phyloP scores from a whole-genome alignment of 2,888 invertebrate species.

The Drosophila prolongata region DNA sequence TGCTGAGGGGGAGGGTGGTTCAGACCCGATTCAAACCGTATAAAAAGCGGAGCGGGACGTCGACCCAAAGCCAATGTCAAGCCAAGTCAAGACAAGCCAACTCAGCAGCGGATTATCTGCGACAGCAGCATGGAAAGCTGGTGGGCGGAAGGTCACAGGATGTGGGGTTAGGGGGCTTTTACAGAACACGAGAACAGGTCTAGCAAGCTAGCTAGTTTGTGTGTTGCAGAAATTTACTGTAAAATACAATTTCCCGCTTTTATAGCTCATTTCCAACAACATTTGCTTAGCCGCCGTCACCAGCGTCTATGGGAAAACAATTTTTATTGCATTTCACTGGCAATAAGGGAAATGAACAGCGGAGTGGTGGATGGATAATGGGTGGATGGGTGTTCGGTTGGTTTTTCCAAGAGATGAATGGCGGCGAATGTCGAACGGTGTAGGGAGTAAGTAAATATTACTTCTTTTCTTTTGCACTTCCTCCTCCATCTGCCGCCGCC shows the following conservation, averaged over 20 bases:
- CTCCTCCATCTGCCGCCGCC: slow-evolving; percentile 18
- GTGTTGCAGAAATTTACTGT: slow-evolving; percentile 73
- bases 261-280: slow-evolving; percentile 80
- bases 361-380: slow-evolving; percentile 5
- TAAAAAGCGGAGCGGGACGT: slow-evolving; percentile 25
- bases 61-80: slow-evolving; percentile 79
- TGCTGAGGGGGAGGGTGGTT: background rate
- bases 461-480: slow-evolving; percentile 46
- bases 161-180: background rate
- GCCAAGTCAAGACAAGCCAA: slow-evolving; percentile 80
- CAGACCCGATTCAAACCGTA: slow-evolving; percentile 11
- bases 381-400: background rate
- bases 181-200: slow-evolving; percentile 37
- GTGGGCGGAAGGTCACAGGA: slow-evolving; percentile 5
- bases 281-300: slow-evolving; percentile 69
- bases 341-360: slow-evolving; percentile 69
- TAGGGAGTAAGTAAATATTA: slow-evolving; percentile 73
- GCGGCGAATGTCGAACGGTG: slow-evolving; percentile 31
- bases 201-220: slow-evolving; percentile 76
- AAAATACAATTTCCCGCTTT: slow-evolving; percentile 80
- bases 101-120: slow-evolving; percentile 79
- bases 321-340: slow-evolving; percentile 79
- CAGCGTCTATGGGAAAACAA: slow-evolving; percentile 72
- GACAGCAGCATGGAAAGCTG: slow-evolving; percentile 71
- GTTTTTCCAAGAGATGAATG: slow-evolving; percentile 6